Base-by-base conservation (phyloP, 2,888 invertebrate genomes). In the Brachyopa scutellaris region DNA sequence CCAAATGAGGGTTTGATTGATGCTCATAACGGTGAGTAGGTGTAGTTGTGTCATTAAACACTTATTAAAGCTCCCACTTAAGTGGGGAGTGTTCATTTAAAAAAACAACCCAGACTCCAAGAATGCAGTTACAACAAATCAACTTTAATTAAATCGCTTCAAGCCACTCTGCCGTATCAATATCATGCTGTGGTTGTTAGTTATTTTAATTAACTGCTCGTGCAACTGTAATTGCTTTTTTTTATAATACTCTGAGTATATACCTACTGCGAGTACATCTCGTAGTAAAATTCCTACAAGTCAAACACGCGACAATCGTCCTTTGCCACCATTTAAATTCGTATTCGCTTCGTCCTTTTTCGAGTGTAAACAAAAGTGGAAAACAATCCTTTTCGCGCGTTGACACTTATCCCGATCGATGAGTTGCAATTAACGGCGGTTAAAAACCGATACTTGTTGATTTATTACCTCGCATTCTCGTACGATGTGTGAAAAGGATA, bases 1-100 rank as follows among this genome's bases (percentile, higher is more conserved):
- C 64, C 66, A 72, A 76, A 82, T 64, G 82, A 72, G 64, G 57
- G 59, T 82, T 72, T 82, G 82, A 82, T 82, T 82, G 82, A 82
- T 82, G 70, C 36, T n/a, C 2, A 42, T 19, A 17, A 19, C n/a
- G n/a, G 19, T 15, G 13, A 31, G 23, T 33, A 42, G n/a, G 59
- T 59, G 19, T 11, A 59, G 26, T 42, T 42, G 19, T 29, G 11
- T 9, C 9, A n/a, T n/a, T n/a, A n/a, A n/a, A n/a, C n/a, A n/a
- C n/a, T n/a, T n/a, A n/a, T n/a, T n/a, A n/a, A n/a, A n/a, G n/a
- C n/a, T n/a, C n/a, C n/a, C n/a, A n/a, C n/a, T n/a, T n/a, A n/a
- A n/a, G n/a, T n/a, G n/a, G n/a, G n/a, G n/a, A n/a, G n/a, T n/a
- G n/a, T n/a, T n/a, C n/a, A n/a, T n/a, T n/a, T 26, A 26, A 26